Evolutionary conservation across 2,888 invertebrate genomes (phyloP), one percentile per base, ranked within the genome.

Genomic region (Agrochola lychnidis): DNA sequence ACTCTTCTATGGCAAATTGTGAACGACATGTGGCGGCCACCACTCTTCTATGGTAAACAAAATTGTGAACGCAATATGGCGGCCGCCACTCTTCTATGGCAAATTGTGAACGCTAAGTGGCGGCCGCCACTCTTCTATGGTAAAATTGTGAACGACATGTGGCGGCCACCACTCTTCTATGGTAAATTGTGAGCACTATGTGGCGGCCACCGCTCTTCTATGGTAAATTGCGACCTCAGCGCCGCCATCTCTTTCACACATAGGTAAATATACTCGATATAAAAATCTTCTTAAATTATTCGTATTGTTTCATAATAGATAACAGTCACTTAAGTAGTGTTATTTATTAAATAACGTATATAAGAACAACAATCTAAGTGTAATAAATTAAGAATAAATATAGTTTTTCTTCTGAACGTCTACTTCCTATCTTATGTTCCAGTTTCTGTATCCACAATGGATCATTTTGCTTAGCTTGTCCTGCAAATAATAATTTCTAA

Each of bases 171-270:
- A 36, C 36, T 36, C 36, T 36, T 36, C 36, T 36, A 36, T 36
- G 45, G 45, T 14, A 14, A 22, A n/a, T 40, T 36, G 36, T 36
- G 36, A 36, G 0, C 36, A 4, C 36, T 36, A 36, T 36, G 36
- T 36, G 36, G 36, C 36, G 36, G 36, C 36, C 36, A 36, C 36
- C 36, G 4, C 36, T 36, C 36, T 36, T 36, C 36, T 36, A 36
- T 36, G 45, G 30, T 30, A 59, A 30, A 30, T 30, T 91, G 88
- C 88, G 89, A 88, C 87, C 76, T 82, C 81, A 87, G 86, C 53
- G 59, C 53, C 66, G 1, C 22, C 22, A 69, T 19, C 57, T 76
- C 71, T 85, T 81, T 69, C 64, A 68, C 19, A 30, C 19, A 59
- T n/a, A 48, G 16, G 48, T 16, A 48, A 22, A 53, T 19, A 59